phyloP scores from a whole-genome alignment of 1,140 invertebrate genomes.

The Rhagoletis pomonella region DNA sequence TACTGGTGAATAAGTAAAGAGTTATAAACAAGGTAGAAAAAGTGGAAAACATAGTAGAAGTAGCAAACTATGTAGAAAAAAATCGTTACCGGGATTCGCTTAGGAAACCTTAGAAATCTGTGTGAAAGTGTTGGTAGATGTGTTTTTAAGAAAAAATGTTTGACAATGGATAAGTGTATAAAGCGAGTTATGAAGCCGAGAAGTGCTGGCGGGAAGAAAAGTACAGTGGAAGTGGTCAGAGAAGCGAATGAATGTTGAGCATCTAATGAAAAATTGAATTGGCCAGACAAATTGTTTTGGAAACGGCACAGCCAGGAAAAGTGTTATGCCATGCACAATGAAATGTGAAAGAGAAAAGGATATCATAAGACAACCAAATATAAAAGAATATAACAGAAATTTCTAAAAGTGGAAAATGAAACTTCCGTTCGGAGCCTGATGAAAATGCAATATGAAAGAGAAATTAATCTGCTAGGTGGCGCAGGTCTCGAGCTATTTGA shows the following conservation, averaged over 20 bases:
- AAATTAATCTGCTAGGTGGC: too few species aligned
- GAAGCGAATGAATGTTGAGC: background rate
- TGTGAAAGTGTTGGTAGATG: background rate
- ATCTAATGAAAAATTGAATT: constrained; percentile 5
- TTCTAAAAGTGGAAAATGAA: too few species aligned
- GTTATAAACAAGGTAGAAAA: background rate
- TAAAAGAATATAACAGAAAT: too few species aligned
- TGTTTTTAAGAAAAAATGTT: background rate
- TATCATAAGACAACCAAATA: too few species aligned
- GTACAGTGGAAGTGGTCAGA: background rate
- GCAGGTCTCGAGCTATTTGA: too few species aligned
- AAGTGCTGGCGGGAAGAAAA: background rate
- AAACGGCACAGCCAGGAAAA: background rate
- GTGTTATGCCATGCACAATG: background rate
- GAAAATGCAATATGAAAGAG: too few species aligned
- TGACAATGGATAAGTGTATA: background rate
- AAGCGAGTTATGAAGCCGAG: background rate
- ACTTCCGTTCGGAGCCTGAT: too few species aligned
- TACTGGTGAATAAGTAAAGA: background rate
- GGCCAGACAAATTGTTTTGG: background rate
- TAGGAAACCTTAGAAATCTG: background rate
- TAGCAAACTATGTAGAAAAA: background rate
- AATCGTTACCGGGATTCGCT: background rate
- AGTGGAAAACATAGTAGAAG: background rate
- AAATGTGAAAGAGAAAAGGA: background rate